These are phyloP conservation scores for Odontomyia ornata DNA, from an alignment of 2,888 invertebrate genomes.

Conservation along the genomic window DNA sequence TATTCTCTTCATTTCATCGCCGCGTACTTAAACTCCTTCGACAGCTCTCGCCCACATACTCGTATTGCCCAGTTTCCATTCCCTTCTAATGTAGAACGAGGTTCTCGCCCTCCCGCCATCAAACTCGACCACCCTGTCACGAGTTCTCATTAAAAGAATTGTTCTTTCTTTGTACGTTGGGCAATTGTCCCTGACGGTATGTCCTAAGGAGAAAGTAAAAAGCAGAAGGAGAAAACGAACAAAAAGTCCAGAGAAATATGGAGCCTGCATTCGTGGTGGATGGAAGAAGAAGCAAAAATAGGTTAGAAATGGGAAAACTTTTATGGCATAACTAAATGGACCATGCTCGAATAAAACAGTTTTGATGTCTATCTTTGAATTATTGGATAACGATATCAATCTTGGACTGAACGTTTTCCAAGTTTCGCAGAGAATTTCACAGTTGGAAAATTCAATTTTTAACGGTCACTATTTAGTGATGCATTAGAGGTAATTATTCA, in stretches of 20 bases:
- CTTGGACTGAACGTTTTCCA: conserved; percentile 1
- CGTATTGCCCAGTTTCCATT: too few relatives aligned
- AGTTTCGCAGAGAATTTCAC: neutral
- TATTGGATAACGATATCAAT: conserved; percentile 24
- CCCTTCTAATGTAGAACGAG: too few relatives aligned
- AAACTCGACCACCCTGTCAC: too few relatives aligned
- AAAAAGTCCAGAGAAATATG: neutral
- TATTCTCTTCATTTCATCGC: too few relatives aligned
- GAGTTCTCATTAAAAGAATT: neutral
- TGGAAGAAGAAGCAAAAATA: neutral
- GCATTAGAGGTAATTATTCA: conserved; percentile 17
- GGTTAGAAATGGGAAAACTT: conserved; percentile 4
- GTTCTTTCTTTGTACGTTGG: neutral
- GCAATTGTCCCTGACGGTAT: conserved; percentile 37
- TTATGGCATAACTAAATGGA: conserved; percentile 44
- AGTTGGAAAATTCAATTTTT: conserved; percentile 25
- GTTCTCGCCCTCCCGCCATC: too few relatives aligned
- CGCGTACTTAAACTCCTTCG: too few relatives aligned
- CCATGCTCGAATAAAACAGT: conserved; percentile 44
- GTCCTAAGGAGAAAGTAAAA: conserved; percentile 16
- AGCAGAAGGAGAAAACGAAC: neutral
- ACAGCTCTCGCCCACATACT: too few relatives aligned
- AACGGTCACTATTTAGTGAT: conserved; percentile 1
- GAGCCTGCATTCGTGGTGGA: neutral
- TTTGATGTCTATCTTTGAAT: conserved; percentile 46